Percentiles rank a stretch among this genome's conserved stretches.
phyloP scores from a whole-genome alignment of 2,797 vertebrate genomes.

The Melanotaenia parkinsoni region DNA sequence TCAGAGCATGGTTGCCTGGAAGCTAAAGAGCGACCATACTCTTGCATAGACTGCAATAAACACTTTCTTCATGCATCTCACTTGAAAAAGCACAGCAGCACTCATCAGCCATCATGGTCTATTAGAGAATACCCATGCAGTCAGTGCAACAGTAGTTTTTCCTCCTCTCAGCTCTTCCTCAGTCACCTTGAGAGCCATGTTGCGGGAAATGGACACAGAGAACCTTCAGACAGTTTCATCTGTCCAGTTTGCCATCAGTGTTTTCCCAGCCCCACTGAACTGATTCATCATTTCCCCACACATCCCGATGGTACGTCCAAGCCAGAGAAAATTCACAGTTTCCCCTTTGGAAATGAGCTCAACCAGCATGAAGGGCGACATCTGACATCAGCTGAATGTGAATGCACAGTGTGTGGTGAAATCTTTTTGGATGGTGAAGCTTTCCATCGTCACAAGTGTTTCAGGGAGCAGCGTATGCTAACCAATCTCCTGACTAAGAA shows the following conservation, averaged over 20 bases:
- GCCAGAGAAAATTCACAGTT: conserved; percentile 61
- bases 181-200: conserved; percentile 77
- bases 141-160: conserved; percentile 76
- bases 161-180: conserved; percentile 69
- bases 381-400: conserved; percentile 67
- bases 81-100: conserved; percentile 80
- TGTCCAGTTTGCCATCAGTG: conserved; percentile 80
- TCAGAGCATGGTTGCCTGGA: conserved; percentile 82
- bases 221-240: conserved; percentile 48
- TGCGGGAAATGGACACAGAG: conserved; percentile 17
- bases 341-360: conserved; percentile 56
- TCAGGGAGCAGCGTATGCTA: conserved; percentile 21
- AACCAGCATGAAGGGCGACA: conserved; percentile 68
- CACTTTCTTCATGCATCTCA: conserved; percentile 83
- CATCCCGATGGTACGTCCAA: conserved; percentile 66
- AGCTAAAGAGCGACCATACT: conserved; percentile 75
- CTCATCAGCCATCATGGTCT: conserved; percentile 64
- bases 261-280: conserved; percentile 69
- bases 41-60: conserved; percentile 79
- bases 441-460: conserved; percentile 78
- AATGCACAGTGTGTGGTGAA: conserved; percentile 79
- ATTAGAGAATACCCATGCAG: conserved; percentile 72
- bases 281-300: conserved; percentile 75
- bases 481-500: conserved; percentile 20
- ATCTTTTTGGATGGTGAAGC: conserved; percentile 73